Evolutionary conservation across 2,888 invertebrate genomes (phyloP).

Genomic region (Cecidostiba fungosa): DNA sequence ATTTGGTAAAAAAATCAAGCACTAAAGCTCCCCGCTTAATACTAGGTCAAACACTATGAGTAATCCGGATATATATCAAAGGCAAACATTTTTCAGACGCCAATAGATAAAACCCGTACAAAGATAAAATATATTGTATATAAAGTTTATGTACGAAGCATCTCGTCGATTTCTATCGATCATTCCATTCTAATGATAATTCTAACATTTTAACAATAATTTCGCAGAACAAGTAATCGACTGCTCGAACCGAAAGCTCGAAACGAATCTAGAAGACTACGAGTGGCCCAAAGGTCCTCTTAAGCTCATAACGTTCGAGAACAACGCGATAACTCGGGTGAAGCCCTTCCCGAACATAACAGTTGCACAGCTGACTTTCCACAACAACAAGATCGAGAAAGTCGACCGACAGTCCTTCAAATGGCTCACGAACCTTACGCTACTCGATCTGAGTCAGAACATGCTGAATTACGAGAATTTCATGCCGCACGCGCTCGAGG

Average conservation of each 20-base stretch:
- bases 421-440: conserved; percentile 83
- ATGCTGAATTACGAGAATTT: conserved; percentile 83
- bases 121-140: background rate
- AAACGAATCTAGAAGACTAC: conserved; percentile 69
- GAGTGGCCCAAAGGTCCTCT: conserved; percentile 81
- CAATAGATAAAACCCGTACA: conserved; percentile 25
- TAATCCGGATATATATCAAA: conserved; percentile 14
- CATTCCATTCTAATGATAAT: conserved; percentile 16
- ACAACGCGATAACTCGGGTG: conserved; percentile 77
- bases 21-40: background rate
- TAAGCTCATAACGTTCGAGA: conserved; percentile 72
- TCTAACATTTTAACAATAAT: background rate
- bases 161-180: background rate
- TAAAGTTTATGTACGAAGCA: background rate
- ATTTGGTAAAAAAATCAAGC: conserved; percentile 17
- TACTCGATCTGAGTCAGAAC: conserved; percentile 87
- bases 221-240: conserved; percentile 23
- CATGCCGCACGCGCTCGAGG: conserved; percentile 86
- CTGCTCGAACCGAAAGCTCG: conserved; percentile 50
- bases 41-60: conserved; percentile 3
- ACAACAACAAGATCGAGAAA: conserved; percentile 83
- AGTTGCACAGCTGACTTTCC: conserved; percentile 83
- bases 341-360: conserved; percentile 82
- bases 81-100: conserved; percentile 8
- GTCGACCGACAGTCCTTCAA: conserved; percentile 85